Percentiles rank a stretch among this genome's conserved stretches.
phyloP scores from a whole-genome alignment of 2,797 vertebrate genomes.

The Sparus aurata region DNA sequence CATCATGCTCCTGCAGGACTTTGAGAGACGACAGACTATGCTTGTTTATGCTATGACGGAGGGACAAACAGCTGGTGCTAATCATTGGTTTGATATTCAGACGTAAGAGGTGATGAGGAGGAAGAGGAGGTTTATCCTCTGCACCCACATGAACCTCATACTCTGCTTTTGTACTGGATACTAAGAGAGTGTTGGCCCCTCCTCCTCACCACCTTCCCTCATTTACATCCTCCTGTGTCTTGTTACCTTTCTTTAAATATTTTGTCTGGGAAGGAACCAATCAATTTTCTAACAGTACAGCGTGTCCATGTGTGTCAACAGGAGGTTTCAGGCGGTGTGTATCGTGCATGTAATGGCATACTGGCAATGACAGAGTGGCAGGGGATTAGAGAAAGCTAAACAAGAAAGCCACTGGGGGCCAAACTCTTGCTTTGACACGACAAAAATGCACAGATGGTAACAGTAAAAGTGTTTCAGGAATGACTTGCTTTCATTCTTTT shows the following conservation, averaged over 20 bases:
- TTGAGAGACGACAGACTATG: slow-evolving; percentile 56
- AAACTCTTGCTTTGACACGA: slow-evolving; percentile 60
- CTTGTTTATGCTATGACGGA: slow-evolving; percentile 71
- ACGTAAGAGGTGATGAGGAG: slow-evolving; percentile 69
- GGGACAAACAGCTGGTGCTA: slow-evolving; percentile 75
- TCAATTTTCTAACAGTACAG: slow-evolving; percentile 74
- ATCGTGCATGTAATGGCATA: slow-evolving; percentile 46
- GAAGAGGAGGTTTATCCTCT: slow-evolving; percentile 50
- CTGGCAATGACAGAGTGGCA: slow-evolving; percentile 56
- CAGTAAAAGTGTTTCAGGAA: slow-evolving; percentile 59
- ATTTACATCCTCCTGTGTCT: slow-evolving; percentile 69
- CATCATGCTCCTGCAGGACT: slow-evolving; percentile 55
- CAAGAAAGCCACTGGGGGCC: slow-evolving; percentile 65
- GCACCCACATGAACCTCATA: slow-evolving; percentile 65
- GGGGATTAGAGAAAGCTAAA: slow-evolving; percentile 58
- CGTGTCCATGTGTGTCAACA: slow-evolving; percentile 60
- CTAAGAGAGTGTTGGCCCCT: slow-evolving; percentile 16
- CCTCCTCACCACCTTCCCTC: slow-evolving; percentile 20
- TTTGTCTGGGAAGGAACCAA: slow-evolving; percentile 85
- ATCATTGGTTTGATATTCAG: slow-evolving; percentile 77
- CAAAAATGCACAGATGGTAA: slow-evolving; percentile 70
- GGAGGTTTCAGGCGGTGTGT: slow-evolving; percentile 30
- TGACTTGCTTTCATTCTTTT: slow-evolving; percentile 34
- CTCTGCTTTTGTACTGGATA: slow-evolving; percentile 41
- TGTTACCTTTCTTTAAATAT: slow-evolving; percentile 82